phyloP scores from a whole-genome alignment of 1,140 invertebrate species.

The Pachypsylla venusta region DNA sequence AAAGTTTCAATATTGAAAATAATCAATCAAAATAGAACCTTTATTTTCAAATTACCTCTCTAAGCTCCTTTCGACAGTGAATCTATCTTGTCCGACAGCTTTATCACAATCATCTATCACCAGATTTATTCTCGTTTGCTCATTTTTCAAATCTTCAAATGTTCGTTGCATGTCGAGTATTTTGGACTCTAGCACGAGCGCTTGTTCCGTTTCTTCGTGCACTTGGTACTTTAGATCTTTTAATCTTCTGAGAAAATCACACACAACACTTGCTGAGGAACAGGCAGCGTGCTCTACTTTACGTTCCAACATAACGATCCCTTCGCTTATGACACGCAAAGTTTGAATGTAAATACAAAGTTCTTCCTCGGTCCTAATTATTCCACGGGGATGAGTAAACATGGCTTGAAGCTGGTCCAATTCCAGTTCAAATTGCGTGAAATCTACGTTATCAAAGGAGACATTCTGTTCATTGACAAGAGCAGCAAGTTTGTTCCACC shows the following conservation, averaged over 20 bases:
- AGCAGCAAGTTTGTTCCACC: constrained; percentile 38
- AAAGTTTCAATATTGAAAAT: too few relatives aligned
- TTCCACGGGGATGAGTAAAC: constrained; percentile 50
- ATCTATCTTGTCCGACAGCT: not conserved
- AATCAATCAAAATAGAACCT: not conserved
- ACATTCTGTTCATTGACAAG: not conserved
- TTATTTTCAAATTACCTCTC: constrained; percentile 3
- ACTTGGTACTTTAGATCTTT: constrained; percentile 5
- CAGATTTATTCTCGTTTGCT: not conserved
- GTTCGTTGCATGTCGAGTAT: constrained; percentile 5
- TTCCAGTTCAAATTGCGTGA: not conserved
- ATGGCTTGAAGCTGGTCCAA: constrained; percentile 19
- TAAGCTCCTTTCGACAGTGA: constrained; percentile 2
- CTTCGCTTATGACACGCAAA: constrained; percentile 36
- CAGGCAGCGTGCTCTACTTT: not conserved
- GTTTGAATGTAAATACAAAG: constrained; percentile 61
- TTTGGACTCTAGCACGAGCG: not conserved
- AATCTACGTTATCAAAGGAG: constrained; percentile 2
- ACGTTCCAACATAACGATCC: not conserved
- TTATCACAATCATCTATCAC: not conserved
- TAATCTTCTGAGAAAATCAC: not conserved
- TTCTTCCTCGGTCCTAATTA: constrained; percentile 66
- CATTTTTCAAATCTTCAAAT: constrained; percentile 6
- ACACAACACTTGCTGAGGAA: constrained; percentile 3
- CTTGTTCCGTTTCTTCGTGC: not conserved